phyloP scores from a whole-genome alignment of 2,113 vertebrate genomes.

The Myrmophylax atrothorax region DNA sequence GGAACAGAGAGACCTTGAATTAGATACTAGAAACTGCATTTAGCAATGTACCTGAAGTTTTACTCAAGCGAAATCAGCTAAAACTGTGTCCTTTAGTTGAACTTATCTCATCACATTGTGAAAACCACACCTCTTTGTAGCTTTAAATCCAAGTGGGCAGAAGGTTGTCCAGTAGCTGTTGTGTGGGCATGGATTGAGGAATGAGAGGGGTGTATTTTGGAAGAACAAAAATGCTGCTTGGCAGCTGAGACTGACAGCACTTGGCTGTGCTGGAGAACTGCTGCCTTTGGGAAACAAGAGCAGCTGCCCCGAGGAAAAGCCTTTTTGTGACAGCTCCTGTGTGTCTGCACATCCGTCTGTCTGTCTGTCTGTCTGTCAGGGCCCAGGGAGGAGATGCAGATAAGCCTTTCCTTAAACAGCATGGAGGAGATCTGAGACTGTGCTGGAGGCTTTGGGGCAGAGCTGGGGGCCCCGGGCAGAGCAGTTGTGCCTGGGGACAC shows the following conservation, averaged over 20 bases:
- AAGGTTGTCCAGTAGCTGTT: not conserved
- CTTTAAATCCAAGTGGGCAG: not conserved
- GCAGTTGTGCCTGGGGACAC: too few relatives aligned
- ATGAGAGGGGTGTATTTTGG: not conserved
- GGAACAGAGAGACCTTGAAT: not conserved
- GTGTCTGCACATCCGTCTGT: accelerated
- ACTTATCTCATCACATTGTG: not conserved
- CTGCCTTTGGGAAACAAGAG: not conserved
- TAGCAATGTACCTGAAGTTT: not conserved
- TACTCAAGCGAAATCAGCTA: not conserved
- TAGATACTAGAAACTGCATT: not conserved
- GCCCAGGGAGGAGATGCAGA: not conserved
- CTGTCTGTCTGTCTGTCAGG: not conserved
- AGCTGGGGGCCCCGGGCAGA: accelerated
- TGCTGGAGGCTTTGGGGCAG: not conserved
- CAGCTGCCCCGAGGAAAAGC: not conserved
- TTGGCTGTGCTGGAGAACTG: too few relatives aligned
- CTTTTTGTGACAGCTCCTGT: not conserved
- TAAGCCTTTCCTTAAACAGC: not conserved
- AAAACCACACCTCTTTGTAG: not conserved
- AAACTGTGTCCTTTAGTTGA: not conserved
- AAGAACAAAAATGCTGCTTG: not conserved
- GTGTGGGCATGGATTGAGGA: not conserved
- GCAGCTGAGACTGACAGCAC: not conserved
- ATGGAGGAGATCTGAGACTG: not conserved